Percentiles rank a stretch among this genome's conserved stretches.
Conservation (phyloP, 2,113 vertebrate genomes). For the Bubo bubo region DNA sequence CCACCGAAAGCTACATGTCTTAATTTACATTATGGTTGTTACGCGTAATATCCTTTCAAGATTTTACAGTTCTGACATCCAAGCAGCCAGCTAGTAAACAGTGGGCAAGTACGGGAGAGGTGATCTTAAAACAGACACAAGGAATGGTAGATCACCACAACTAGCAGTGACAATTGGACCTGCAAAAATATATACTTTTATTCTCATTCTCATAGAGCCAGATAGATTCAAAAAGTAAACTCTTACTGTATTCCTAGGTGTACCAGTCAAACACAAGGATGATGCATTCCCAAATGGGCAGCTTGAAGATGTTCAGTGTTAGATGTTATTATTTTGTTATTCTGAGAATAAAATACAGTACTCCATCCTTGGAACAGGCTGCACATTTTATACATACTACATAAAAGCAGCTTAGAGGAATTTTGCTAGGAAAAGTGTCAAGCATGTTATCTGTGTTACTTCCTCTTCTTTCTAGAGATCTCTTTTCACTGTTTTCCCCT, state of each 20-base stretch:
- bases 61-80: neutral
- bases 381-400: neutral
- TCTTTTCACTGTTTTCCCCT: fast-evolving
- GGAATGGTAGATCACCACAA: neutral
- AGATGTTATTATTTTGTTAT: neutral
- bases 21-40: neutral
- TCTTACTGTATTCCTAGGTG: neutral
- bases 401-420: neutral
- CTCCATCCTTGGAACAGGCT: neutral
- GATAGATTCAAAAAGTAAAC: neutral
- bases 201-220: neutral
- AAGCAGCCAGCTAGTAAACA: neutral
- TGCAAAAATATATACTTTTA: neutral
- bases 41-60: neutral
- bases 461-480: neutral
- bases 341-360: neutral
- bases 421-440: neutral
- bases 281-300: neutral
- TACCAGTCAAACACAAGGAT: neutral
- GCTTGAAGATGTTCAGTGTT: neutral
- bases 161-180: neutral
- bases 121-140: neutral
- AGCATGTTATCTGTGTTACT: neutral
- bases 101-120: neutral
- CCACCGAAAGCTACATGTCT: neutral